Percentiles rank a stretch among this genome's conserved stretches.
Conservation (phyloP, 2,888 invertebrate species). For the Eupithecia subumbrata region DNA sequence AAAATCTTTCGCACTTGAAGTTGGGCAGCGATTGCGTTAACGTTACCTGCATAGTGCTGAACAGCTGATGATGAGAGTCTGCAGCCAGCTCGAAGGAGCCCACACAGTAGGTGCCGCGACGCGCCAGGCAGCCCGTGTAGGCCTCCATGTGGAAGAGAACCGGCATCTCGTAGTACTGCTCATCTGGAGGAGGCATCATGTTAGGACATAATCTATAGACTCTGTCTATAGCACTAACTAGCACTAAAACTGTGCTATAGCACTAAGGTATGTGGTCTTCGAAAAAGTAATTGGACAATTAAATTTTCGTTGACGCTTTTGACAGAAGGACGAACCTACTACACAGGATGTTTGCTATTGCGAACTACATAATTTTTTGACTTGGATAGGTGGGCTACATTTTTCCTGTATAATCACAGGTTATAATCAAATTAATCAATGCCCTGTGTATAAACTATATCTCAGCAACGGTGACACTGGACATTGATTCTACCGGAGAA, state of each 20-base stretch:
- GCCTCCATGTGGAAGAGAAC: conserved; percentile 71
- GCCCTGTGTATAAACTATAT: no score
- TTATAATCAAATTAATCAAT: no score
- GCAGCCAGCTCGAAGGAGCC: conserved; percentile 71
- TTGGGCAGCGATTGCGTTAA: no score
- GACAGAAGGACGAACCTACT: no score
- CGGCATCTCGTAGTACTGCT: conserved; percentile 75
- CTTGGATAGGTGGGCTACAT: no score
- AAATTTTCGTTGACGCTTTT: background rate
- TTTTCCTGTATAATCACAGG: no score
- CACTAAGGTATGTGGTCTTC: background rate
- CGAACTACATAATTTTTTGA: no score
- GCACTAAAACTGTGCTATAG: background rate
- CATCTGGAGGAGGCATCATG: conserved; percentile 55
- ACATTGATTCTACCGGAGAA: no score
- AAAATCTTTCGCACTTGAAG: background rate
- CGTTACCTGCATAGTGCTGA: conserved; percentile 64
- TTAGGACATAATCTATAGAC: background rate
- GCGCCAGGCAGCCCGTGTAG: conserved; percentile 64
- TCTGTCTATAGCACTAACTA: no score
- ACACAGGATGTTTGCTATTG: no score
- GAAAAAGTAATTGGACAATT: background rate
- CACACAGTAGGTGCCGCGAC: conserved; percentile 68
- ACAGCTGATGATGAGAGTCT: conserved; percentile 54
- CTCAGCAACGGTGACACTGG: no score